Evolutionary conservation across 2,888 invertebrate species (phyloP), one percentile per base, ranked within the genome.

Genomic region (Allacma fusca): DNA sequence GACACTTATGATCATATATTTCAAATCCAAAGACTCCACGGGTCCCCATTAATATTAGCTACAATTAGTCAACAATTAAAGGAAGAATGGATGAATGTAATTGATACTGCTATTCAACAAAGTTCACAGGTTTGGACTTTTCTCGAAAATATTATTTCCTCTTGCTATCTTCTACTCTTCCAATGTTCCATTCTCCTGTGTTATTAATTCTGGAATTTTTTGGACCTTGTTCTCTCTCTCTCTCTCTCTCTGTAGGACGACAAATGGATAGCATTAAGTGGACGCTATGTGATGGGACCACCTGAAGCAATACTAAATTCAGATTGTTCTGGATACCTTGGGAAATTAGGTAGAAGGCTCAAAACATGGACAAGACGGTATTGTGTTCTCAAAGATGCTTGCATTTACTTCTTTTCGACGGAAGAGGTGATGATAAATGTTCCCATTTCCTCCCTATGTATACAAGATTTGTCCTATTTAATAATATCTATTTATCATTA

Each of bases 301-400:
- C 93, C 94, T 0, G 91, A 91, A 72, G 91, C 91, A 50, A 92
- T 97, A 80, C 90, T 91, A 21, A 89, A 93, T 79, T 94, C 96
- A 0, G 97, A 97, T 86, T 97, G 97, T 87, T 94, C 93, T 86
- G 97, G 97, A n/a, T 50, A 94, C 87, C 90, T 97, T 78, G 91
- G 92, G 88, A 96, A 96, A 88, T 89, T 96, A 81, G 87, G 87
- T 44, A 65, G 65, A 24, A 65, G 69, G 89, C 93, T 94, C 85
- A 88, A 88, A 84, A 92, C 94, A 24, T 97, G 97, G 96, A 93
- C 93, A 80, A 92, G 94, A 85, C 90, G 96, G 74, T 97, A 96
- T 88, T 97, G 96, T 88, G 94, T 98, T 44, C 90, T 97, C 67
- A 97, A 97, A 87, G 96, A 97, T 87, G 97, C 96, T 64, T 96